Base-by-base conservation (phyloP, 2,797 vertebrate genomes). In the Eulemur coronatus region DNA sequence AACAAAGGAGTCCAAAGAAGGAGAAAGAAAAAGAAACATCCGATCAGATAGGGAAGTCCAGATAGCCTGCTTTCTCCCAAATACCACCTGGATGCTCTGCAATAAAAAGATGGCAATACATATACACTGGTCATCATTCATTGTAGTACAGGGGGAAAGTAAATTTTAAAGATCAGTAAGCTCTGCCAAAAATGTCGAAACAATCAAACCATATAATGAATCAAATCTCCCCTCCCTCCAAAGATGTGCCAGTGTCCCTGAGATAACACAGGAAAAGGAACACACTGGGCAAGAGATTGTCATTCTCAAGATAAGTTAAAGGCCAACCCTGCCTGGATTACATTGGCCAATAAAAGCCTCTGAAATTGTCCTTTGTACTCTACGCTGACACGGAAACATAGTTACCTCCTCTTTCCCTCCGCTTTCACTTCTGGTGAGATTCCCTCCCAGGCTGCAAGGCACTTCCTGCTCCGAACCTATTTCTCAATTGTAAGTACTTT, bases 401-500 rank as follows among this genome's bases (percentile, higher is more conserved):
- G 7, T 20, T 8, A 18, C 18, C 50, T 89, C 65, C 30, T 14
- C 46, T 73, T 11, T n/a, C 80, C 20, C 18, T 5, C 2, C 41
- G 30, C 41, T 79, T 86, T 90, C 95, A 91, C 26, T 84, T 84
- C 38, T 52, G 18, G 6, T 10, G 24, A 75, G 91, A 59, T 12
- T 55, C 89, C 57, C 48, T 24, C 4, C 38, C n/a, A 57, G 24
- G 50, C 61, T 5, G 43, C 90, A 76, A 41, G 76, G 75, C 50
- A 28, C 5, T 63, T 76, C 80, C 85, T 72, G 33, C 28, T 41
- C 3, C 0, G 46, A 73, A 15, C 4, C 41, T 24, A 6, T 4
- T 82, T 81, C 69, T 28, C 13, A 55, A 81, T 28, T 17, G 97
- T 98, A 86, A 97, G 97, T 97, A 95, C 69, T 85, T 28, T 63